Evolutionary conservation across 2,888 invertebrate species (phyloP), one percentile per base, ranked within the genome.

Genomic region (Ormyrus rosae): DNA sequence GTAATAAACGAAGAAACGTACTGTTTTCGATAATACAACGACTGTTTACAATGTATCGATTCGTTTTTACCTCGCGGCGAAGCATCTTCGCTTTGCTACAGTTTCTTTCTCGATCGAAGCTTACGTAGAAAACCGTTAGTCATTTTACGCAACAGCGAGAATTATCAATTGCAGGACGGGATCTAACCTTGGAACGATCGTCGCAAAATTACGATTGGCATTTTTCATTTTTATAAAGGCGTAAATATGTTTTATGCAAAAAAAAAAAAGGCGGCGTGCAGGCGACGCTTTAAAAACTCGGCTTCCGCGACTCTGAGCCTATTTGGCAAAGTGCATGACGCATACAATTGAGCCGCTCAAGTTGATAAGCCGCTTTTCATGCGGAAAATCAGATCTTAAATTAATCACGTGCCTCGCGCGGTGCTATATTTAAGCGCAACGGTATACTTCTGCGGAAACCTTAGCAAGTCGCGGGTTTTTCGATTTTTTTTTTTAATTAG

Each of bases 351-450:
- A 67, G 60, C 34, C 10, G 53, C 46, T 61, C 19, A 46, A 58
- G 67, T 67, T 78, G 78, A 72, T 78, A 78, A 78, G 65, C 50
- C 19, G 8, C 60, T 51, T 45, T 45, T 71, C 53, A 71, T 34
- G 61, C 5, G 61, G 71, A 71, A 61, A 61, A 71, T 56, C 56
- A 69, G 8, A 53, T 61, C 34, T 71, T 5, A 50, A 70, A 48
- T 58, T 8, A 34, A 61, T 19, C 45, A 19, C 46, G 11, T 48
- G 9, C 10, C 8, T 51, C 5, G 10, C 48, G 5, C 34, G 34
- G 61, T 61, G 34, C 34, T 7, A 34, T 46, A 67, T 34, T 67
- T 13, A 51, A 67, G 53, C 9, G 19, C 19, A 61, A 51, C 9
- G 19, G 6, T 19, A 34, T 3, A 34, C 3, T 34, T 34, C 34